These are phyloP conservation scores for Cephalopholis sonnerati DNA, from an alignment of 2,113 vertebrate genomes.

Conservation along the genomic window DNA sequence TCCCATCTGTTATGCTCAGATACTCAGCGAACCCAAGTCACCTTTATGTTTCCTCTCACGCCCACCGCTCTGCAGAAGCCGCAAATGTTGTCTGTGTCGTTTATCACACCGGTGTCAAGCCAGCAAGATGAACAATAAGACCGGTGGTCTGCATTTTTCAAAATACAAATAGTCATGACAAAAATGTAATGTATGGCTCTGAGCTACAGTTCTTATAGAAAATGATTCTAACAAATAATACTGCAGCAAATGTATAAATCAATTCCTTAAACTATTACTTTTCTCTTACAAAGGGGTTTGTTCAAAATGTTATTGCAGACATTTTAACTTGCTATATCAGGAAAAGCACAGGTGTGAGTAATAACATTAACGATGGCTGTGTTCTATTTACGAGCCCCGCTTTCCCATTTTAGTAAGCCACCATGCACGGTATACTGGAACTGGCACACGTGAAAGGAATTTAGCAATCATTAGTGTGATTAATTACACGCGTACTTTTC, in stretches of 20 bases:
- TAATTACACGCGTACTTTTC: neutral
- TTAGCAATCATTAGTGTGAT: neutral
- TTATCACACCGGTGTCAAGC: constrained; percentile 52
- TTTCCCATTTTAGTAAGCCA: neutral
- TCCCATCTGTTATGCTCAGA: constrained; percentile 70
- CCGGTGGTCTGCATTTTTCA: constrained; percentile 32
- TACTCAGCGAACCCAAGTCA: constrained; percentile 55
- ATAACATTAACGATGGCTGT: neutral
- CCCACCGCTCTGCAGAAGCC: constrained; percentile 48
- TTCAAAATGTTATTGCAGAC: neutral
- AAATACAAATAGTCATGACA: constrained; percentile 41
- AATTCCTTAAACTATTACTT: neutral
- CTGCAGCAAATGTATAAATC: neutral
- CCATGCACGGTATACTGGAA: neutral
- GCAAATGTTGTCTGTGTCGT: constrained; percentile 38
- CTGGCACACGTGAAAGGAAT: neutral
- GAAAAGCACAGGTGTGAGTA: neutral
- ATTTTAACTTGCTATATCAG: neutral
- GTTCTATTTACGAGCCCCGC: neutral
- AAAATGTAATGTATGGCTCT: constrained; percentile 17
- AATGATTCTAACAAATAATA: neutral
- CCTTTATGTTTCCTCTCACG: constrained; percentile 67
- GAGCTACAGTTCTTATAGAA: neutral
- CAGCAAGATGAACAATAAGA: constrained; percentile 37
- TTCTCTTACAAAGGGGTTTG: neutral